phyloP scores from a whole-genome alignment of 2,888 invertebrate species.

The Timandra comae region DNA sequence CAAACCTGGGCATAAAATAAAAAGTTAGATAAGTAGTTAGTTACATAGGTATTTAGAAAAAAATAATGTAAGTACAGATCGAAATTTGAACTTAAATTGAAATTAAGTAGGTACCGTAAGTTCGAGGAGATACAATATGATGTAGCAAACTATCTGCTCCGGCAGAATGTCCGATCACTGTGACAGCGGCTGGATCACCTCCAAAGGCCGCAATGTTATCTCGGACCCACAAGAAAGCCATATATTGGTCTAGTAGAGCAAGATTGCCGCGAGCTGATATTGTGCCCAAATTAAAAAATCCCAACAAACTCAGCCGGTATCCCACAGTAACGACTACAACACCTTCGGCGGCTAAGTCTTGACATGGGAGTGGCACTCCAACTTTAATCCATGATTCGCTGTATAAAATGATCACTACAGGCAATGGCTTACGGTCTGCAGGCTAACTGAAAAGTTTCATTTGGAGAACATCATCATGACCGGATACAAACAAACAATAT shows the following conservation, averaged over 20 bases:
- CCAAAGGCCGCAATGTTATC: conserved; percentile 87
- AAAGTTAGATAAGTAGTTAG: conserved; percentile 1
- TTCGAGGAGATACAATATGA: conserved; percentile 81
- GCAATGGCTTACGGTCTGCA: conserved; percentile 72
- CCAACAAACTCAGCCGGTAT: conserved; percentile 83
- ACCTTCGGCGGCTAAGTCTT: conserved; percentile 84
- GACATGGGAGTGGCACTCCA: conserved; percentile 77
- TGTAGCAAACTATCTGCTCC: conserved; percentile 83
- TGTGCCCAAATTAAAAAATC: conserved; percentile 78
- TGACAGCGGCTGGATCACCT: conserved; percentile 87
- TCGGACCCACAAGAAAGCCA: conserved; percentile 86
- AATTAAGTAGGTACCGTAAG: no score
- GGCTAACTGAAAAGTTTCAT: conserved; percentile 55
- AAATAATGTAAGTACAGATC: conserved; percentile 1
- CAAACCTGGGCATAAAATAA: conserved; percentile 59
- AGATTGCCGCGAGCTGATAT: conserved; percentile 85
- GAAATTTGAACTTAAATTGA: no score
- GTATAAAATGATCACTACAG: conserved; percentile 83
- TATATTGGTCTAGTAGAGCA: conserved; percentile 89
- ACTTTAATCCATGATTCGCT: conserved; percentile 77
- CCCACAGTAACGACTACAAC: conserved; percentile 82
- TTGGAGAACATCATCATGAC: conserved; percentile 2
- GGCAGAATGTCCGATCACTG: conserved; percentile 88
- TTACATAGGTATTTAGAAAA: background rate
- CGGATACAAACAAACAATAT: no score